Evolutionary conservation across 2,797 vertebrate species (phyloP), one percentile per base, ranked within the genome.

Genomic region (Falco novaeseelandiae): DNA sequence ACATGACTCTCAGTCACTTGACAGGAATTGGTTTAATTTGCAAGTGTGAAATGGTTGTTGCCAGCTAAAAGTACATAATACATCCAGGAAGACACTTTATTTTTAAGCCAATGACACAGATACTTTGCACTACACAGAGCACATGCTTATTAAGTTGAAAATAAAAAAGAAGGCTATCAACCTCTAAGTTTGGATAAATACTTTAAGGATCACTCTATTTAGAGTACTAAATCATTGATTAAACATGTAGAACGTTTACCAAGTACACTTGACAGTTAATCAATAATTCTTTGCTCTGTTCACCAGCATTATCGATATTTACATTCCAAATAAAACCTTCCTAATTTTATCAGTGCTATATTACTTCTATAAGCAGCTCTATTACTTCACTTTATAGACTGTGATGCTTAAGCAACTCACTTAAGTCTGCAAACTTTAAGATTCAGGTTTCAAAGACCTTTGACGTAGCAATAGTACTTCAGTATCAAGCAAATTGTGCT

Each of bases 1-100:
- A 20, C 71, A 11, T 9, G 63, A 80, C 82, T 92, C 67, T 74
- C 67, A 69, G 81, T 85, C 63, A 52, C 76, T 93, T 65, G 89
- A 85, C 81, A 81, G 81, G 71, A 83, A 38, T 78, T 74, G 72
- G 84, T 95, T 95, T 85, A 58, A 96, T 96, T 95, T 93, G 69
- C 72, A 92, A 94, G 88, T 83, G 78, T 94, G 90, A 97, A 96
- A 87, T 74, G 63, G 83, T 25, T 92, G 25, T 94, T 94, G 83
- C 78, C 74, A 90, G 78, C 63, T 92, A 7, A 65, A 83, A 94
- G 42, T 48, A 51, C 51, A 71, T 44, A 85, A 54, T 67, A 32
- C 36, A 80, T 63, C 74, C 58, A 90, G 29, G 36, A 91, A 84
- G 90, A 74, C 63, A 65, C 48, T 82, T 78, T 79, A 30, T 89